Evolutionary conservation across 1,140 invertebrate species (phyloP).

Genomic region (Aphelenchoides avenae): DNA sequence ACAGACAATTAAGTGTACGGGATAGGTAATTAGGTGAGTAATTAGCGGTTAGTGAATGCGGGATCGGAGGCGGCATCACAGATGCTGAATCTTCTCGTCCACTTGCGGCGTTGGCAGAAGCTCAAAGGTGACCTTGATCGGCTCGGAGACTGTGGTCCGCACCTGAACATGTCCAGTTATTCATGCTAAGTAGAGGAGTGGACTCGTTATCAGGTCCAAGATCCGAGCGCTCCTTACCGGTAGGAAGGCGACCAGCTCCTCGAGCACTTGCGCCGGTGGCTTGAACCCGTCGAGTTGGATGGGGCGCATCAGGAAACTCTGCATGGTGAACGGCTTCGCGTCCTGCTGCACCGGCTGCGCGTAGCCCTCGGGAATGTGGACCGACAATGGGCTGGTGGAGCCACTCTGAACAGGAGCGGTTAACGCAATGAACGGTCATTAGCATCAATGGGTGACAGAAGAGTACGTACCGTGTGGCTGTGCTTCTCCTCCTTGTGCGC

Average conservation of each 20-base stretch:
- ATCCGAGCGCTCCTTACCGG: too few relatives aligned
- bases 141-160: constrained; percentile 16
- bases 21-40: too few relatives aligned
- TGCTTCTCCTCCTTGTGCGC: constrained; percentile 29
- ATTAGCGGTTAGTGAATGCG: too few relatives aligned
- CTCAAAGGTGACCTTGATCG: constrained; percentile 29
- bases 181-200: too few relatives aligned
- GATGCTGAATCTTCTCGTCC: constrained; percentile 18
- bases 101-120: constrained; percentile 24
- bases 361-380: constrained; percentile 27
- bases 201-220: too few relatives aligned
- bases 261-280: too few relatives aligned
- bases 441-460: too few relatives aligned
- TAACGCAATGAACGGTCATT: neutral
- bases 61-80: too few relatives aligned
- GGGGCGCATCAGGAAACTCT: constrained; percentile 21
- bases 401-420: constrained; percentile 27
- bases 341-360: constrained; percentile 11
- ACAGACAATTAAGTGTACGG: too few relatives aligned
- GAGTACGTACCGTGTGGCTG: constrained; percentile 28
- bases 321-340: constrained; percentile 25
- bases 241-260: constrained; percentile 32
- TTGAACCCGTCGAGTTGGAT: too few relatives aligned
- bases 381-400: constrained; percentile 29
- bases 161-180: too few relatives aligned